These are phyloP conservation scores for Microctenopoma lineatum DNA, from an alignment of 2,797 vertebrate species.

Conservation along the genomic window DNA sequence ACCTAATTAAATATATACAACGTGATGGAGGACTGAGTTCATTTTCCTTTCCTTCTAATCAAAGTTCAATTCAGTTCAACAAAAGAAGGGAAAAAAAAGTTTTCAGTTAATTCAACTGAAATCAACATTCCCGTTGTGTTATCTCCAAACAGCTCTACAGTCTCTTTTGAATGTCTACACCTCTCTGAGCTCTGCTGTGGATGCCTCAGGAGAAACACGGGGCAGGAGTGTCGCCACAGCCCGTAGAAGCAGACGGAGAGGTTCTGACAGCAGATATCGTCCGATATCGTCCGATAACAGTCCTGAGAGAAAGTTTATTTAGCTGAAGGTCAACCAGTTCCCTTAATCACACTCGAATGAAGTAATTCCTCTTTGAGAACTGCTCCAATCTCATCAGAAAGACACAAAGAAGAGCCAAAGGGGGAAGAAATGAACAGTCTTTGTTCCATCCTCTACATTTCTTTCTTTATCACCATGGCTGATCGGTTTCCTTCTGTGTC, in stretches of 20 bases:
- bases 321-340: conserved; percentile 14
- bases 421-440: conserved; percentile 9
- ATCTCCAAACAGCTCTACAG: conserved; percentile 14
- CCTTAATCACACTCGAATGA: conserved; percentile 9
- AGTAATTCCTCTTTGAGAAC: conserved; percentile 8
- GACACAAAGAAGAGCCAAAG: background rate
- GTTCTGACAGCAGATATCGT: conserved; percentile 40
- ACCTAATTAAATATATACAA: conserved; percentile 77
- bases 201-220: conserved; percentile 6
- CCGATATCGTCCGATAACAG: conserved; percentile 34
- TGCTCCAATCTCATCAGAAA: conserved; percentile 15
- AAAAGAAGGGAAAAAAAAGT: background rate
- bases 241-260: conserved; percentile 39
- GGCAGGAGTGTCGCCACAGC: conserved; percentile 14
- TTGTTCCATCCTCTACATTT: conserved; percentile 14
- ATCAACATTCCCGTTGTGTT: conserved; percentile 21
- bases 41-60: conserved; percentile 12
- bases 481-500: conserved; percentile 4
- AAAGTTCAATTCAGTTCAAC: conserved; percentile 30
- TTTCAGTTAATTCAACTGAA: conserved; percentile 26
- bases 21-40: conserved; percentile 18
- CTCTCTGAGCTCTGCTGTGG: background rate
- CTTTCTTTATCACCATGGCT: conserved; percentile 4
- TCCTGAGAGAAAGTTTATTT: conserved; percentile 59
- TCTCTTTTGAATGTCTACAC: conserved; percentile 5